Evolutionary conservation across 2,797 vertebrate species (phyloP).

Genomic region (Delichon dasypus): DNA sequence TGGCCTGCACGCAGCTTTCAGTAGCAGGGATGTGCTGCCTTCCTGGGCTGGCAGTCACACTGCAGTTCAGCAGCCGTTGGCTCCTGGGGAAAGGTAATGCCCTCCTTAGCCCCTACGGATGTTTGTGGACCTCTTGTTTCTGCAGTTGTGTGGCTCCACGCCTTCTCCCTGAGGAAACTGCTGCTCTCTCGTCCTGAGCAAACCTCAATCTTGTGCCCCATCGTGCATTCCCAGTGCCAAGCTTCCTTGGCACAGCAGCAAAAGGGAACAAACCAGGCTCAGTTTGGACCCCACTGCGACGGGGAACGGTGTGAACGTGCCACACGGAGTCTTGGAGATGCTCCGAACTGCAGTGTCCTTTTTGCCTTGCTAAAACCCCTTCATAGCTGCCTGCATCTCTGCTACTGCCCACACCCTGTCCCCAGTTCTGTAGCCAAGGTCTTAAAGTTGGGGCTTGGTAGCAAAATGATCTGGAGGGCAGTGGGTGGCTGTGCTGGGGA

Average conservation of each 20-base stretch:
- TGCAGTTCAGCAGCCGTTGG: background rate
- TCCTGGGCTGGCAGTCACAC: accelerated
- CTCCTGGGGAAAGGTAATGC: background rate
- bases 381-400: background rate
- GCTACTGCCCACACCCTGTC: background rate
- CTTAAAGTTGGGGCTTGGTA: background rate
- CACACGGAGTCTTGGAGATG: accelerated
- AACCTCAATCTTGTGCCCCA: background rate
- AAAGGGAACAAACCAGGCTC: background rate
- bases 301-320: accelerated
- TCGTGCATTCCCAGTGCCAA: background rate
- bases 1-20: accelerated
- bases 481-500: background rate
- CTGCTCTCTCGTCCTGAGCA: background rate
- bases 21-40: background rate
- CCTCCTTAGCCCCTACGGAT: accelerated
- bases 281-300: accelerated
- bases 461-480: background rate
- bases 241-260: background rate
- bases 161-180: background rate
- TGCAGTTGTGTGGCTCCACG: background rate
- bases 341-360: background rate
- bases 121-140: background rate
- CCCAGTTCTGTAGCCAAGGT: accelerated
- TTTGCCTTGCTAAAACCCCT: background rate